Base-by-base conservation (phyloP, 2,888 invertebrate species). In the Torymus aiolomorphi region DNA sequence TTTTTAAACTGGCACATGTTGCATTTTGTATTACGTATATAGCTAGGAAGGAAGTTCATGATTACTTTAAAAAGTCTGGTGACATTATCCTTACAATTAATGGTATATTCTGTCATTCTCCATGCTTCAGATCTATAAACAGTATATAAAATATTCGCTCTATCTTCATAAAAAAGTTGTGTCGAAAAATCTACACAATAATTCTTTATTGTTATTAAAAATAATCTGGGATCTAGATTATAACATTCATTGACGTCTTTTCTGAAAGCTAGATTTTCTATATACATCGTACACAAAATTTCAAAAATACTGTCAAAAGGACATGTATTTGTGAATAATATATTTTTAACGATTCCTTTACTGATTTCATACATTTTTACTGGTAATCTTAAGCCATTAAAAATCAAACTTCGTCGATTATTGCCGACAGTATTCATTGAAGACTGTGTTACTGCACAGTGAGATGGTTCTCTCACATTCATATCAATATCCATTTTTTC, bases 241-340 rank as follows among this genome's bases (percentile, higher is more conserved):
- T n/a, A n/a, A n/a, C 2, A 54, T 67, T 67, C n/a, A 4, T 61
- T 18, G 52, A 5, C 24, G 52, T 67, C 14, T 54, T 67, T 67
- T 67, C 13, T 8, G 13, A n/a, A 20, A 54, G 67, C 67, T 54
- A 67, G 54, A 24, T 24, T 12, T 13, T 52, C n/a, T 52, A 24
- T 67, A 54, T 24, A 54, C 12, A 54, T n/a, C 8, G 12, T 67
- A 54, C n/a, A 54, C 67, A 67, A 13, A 67, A 67, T 52, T n/a
- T 67, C 67, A 67, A 67, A 20, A 20, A 52, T 54, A 51, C 54
- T 54, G 24, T 67, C 67, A 24, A 67, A 67, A 13, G 67, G 67
- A 8, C 67, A 54, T 54, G 54, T 67, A 67, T 67, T 67, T 54
- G 0, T 13, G 13, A 67, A 67, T 54, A n/a, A n/a, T 54, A 10